Evolutionary conservation across 2,113 vertebrate species (phyloP).

Genomic region (Callithrix jacchus): DNA sequence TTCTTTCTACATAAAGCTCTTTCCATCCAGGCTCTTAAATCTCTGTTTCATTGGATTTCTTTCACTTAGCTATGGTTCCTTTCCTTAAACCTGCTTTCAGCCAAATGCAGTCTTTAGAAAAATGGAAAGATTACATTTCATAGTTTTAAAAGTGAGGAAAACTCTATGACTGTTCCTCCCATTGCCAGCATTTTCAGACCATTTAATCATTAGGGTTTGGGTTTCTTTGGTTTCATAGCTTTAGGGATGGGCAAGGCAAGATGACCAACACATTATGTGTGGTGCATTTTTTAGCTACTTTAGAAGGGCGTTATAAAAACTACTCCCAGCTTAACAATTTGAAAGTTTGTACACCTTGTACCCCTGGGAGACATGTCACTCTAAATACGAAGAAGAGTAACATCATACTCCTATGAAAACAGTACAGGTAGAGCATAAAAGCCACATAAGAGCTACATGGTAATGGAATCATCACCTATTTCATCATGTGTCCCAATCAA

Average conservation of each 20-base stretch:
- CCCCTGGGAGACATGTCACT: not conserved
- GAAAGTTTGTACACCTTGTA: not conserved
- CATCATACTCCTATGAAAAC: not conserved
- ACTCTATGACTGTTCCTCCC: not conserved
- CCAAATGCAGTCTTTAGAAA: not conserved
- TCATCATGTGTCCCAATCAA: not conserved
- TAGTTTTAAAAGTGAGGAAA: not conserved
- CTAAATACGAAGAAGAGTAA: not conserved
- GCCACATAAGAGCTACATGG: not conserved
- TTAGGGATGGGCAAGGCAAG: not conserved
- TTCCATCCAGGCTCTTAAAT: not conserved
- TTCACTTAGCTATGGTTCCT: not conserved
- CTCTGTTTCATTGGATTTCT: not conserved
- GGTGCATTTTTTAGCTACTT: not conserved
- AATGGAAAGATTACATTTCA: not conserved
- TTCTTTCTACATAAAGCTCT: not conserved
- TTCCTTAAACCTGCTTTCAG: not conserved
- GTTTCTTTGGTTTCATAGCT: conserved; percentile 3
- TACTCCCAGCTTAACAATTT: conserved; percentile 38
- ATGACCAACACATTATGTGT: not conserved
- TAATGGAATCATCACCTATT: not conserved
- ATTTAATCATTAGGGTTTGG: not conserved
- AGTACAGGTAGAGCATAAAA: not conserved
- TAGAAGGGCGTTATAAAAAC: not conserved
- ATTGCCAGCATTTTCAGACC: not conserved